Conservation (phyloP, 2,888 invertebrate species). For the Plemyria rubiginata region DNA sequence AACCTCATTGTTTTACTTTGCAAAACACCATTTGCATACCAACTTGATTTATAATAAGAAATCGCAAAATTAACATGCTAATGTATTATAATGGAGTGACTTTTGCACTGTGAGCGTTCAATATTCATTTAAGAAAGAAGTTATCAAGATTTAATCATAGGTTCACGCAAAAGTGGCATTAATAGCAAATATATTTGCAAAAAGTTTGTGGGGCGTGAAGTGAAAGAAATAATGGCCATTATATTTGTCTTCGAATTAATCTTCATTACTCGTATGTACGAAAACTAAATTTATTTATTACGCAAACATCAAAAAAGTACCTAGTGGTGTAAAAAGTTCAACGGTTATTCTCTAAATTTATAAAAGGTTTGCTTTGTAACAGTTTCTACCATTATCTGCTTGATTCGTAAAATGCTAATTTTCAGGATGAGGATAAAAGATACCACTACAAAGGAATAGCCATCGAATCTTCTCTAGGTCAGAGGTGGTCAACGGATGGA, state of each 20-base stretch:
- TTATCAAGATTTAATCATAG: background rate
- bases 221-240: too few relatives aligned
- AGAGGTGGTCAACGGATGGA: conserved; percentile 77
- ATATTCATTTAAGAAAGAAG: conserved; percentile 15
- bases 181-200: too few relatives aligned
- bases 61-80: conserved; percentile 57
- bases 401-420: conserved; percentile 20
- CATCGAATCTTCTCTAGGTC: conserved; percentile 64
- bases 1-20: conserved; percentile 74
- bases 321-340: too few relatives aligned
- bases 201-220: too few relatives aligned
- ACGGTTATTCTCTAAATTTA: too few relatives aligned
- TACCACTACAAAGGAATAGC: conserved; percentile 23
- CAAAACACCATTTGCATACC: conserved; percentile 66
- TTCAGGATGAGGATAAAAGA: conserved; percentile 16
- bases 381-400: background rate
- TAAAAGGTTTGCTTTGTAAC: background rate
- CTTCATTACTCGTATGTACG: too few relatives aligned
- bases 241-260: too few relatives aligned
- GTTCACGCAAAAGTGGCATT: background rate
- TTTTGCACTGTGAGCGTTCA: conserved; percentile 42
- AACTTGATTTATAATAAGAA: conserved; percentile 51
- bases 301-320: too few relatives aligned
- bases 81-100: conserved; percentile 54
- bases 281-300: too few relatives aligned